Evolutionary conservation across 2,888 invertebrate species (phyloP).

Genomic region (Parascotia fuliginaria): DNA sequence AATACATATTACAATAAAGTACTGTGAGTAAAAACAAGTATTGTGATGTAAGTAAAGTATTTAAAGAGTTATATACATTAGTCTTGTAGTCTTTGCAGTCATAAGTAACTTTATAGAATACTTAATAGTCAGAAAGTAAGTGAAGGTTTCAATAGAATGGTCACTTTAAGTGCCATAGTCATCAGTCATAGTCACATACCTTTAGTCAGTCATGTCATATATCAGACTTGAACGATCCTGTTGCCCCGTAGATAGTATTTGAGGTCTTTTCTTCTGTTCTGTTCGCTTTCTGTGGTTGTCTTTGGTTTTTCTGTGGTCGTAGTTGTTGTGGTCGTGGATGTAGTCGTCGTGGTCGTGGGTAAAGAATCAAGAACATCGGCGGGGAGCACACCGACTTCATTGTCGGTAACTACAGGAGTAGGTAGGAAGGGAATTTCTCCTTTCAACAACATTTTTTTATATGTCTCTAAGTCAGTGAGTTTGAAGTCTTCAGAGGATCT

Average conservation of each 20-base stretch:
- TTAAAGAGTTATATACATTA: no score
- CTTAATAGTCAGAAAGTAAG: slow-evolving; percentile 6
- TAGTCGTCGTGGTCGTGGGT: slow-evolving; percentile 51
- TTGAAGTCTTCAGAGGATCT: slow-evolving; percentile 70
- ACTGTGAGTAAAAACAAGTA: slow-evolving; percentile 15
- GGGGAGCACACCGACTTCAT: slow-evolving; percentile 76
- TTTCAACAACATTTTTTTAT: slow-evolving; percentile 61
- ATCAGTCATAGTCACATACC: slow-evolving; percentile 62
- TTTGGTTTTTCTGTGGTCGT: slow-evolving; percentile 54
- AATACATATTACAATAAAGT: slow-evolving; percentile 15
- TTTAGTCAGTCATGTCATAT: slow-evolving; percentile 66
- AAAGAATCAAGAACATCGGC: slow-evolving; percentile 67
- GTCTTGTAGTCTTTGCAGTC: slow-evolving; percentile 44
- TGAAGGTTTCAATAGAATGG: slow-evolving; percentile 17
- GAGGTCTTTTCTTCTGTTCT: slow-evolving; percentile 72
- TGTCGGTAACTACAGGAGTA: slow-evolving; percentile 72
- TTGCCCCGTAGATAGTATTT: slow-evolving; percentile 80
- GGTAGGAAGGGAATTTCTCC: slow-evolving; percentile 64
- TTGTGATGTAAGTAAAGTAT: no score
- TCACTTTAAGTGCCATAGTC: slow-evolving; percentile 13
- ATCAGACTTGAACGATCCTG: slow-evolving; percentile 80
- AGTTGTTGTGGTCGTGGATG: slow-evolving; percentile 54
- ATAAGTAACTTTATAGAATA: slow-evolving; percentile 23
- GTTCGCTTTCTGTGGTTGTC: slow-evolving; percentile 51
- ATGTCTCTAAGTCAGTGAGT: slow-evolving; percentile 60